These are phyloP conservation scores for Anguilla obscura DNA, from an alignment of 2,797 vertebrate genomes.

Conservation along the genomic window DNA sequence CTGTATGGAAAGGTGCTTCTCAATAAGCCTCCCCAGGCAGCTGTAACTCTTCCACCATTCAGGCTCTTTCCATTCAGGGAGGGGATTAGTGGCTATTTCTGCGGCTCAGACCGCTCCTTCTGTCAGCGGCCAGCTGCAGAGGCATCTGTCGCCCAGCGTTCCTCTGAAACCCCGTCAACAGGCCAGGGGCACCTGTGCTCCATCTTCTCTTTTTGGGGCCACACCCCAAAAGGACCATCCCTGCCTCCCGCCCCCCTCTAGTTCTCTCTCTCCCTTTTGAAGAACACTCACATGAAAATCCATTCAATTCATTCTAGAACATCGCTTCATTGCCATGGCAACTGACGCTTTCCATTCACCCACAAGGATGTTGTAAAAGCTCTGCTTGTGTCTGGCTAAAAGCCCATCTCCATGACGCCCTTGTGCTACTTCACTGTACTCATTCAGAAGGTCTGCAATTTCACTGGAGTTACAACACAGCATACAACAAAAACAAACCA, in stretches of 20 bases:
- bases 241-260: not conserved
- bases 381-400: too few relatives aligned
- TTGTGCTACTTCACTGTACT: too few relatives aligned
- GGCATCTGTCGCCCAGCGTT: not conserved
- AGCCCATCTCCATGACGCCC: too few relatives aligned
- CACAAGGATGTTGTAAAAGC: not conserved
- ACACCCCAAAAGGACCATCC: too few relatives aligned
- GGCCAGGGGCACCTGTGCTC: too few relatives aligned
- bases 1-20: not conserved
- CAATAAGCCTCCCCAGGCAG: not conserved
- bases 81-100: not conserved
- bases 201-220: too few relatives aligned
- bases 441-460: too few relatives aligned
- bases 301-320: not conserved
- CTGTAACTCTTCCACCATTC: not conserved
- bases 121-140: not conserved
- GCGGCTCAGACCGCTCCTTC: not conserved
- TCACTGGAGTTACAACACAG: too few relatives aligned
- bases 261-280: not conserved
- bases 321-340: not conserved
- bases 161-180: too few relatives aligned
- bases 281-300: not conserved
- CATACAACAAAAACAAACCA: too few relatives aligned
- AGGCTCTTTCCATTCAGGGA: not conserved
- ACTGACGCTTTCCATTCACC: not conserved